phyloP scores from a whole-genome alignment of 2,113 vertebrate genomes.

The Condylura cristata region DNA sequence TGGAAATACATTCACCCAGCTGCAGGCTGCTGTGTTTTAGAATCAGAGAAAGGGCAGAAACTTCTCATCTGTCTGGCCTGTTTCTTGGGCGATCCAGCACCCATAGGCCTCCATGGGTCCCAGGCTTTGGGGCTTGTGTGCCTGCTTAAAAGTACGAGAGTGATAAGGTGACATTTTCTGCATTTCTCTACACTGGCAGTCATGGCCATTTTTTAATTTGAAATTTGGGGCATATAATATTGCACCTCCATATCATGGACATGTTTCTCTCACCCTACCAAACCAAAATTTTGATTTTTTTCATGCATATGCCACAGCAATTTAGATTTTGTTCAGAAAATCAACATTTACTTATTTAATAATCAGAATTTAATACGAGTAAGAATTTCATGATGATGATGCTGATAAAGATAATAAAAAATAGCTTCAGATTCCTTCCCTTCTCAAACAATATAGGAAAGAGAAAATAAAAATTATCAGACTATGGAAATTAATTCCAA shows the following conservation, averaged over 20 bases:
- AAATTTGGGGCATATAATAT: no score
- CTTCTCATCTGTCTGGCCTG: neutral
- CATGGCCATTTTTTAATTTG: no score
- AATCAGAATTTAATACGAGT: neutral
- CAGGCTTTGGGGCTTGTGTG: neutral
- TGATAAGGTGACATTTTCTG: neutral
- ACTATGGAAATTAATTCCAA: constrained; percentile 83
- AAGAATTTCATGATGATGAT: no score
- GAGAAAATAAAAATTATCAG: constrained; percentile 70
- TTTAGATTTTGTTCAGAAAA: neutral
- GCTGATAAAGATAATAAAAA: neutral
- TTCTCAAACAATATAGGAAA: constrained; percentile 61
- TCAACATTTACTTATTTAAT: neutral
- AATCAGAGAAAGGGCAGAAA: constrained; percentile 27
- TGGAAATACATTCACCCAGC: constrained; percentile 27
- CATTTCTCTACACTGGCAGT: neutral
- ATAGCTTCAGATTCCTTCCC: constrained; percentile 11
- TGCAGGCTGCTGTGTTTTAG: constrained; percentile 41
- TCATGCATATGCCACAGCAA: neutral
- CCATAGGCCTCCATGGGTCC: neutral
- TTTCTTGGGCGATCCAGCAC: neutral
- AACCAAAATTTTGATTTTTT: neutral
- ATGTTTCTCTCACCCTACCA: no score
- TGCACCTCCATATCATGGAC: no score
- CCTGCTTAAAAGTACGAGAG: neutral